Evolutionary conservation across 2,113 vertebrate genomes (phyloP).

Genomic region (Varanus komodoensis): DNA sequence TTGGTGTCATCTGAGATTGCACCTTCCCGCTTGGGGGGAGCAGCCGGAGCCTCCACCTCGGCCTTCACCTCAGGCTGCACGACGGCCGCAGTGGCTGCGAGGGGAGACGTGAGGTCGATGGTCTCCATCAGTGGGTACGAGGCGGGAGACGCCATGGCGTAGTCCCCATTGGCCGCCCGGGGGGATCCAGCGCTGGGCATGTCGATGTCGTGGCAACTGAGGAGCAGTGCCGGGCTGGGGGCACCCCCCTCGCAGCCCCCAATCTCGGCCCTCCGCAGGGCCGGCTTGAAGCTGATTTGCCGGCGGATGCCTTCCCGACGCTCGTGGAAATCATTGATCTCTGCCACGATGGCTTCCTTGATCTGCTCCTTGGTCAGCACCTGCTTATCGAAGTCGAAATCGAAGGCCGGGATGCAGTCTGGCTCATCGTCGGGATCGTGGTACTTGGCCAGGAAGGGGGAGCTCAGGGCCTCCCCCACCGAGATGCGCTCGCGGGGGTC

Average conservation of each 20-base stretch:
- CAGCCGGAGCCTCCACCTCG: conserved; percentile 67
- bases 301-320: conserved; percentile 84
- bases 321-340: conserved; percentile 90
- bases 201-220: conserved; percentile 85
- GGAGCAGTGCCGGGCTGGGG: neutral
- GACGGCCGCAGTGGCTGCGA: neutral
- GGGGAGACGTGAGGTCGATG: conserved; percentile 85
- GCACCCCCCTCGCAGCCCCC: neutral
- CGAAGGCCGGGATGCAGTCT: conserved; percentile 92
- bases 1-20: conserved; percentile 95
- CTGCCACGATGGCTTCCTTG: conserved; percentile 91
- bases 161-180: conserved; percentile 59
- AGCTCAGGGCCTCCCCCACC: conserved; percentile 85
- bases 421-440: conserved; percentile 94
- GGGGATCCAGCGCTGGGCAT: conserved; percentile 92
- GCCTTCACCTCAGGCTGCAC: conserved; percentile 62
- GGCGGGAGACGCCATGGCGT: conserved; percentile 73
- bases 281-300: conserved; percentile 87
- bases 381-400: conserved; percentile 92
- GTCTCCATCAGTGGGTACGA: conserved; percentile 76
- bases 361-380: conserved; percentile 85
- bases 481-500: conserved; percentile 87
- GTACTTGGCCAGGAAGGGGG: conserved; percentile 91
- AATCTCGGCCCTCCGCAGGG: conserved; percentile 72
- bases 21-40: conserved; percentile 82